Evolutionary conservation across 1,140 invertebrate species (phyloP).

Genomic region (Hesperophylax magnus): DNA sequence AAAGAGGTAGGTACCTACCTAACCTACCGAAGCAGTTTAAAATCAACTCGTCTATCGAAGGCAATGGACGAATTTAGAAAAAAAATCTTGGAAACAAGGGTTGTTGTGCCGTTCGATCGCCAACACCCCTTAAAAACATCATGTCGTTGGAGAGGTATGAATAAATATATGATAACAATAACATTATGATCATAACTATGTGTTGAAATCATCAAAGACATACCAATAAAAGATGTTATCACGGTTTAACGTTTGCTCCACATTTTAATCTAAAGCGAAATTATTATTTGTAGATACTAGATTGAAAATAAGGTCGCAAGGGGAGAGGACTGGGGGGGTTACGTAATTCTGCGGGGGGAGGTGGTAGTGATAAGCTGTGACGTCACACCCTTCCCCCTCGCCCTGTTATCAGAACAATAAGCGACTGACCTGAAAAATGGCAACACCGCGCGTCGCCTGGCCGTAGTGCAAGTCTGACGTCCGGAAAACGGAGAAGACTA

Average conservation of each 20-base stretch:
- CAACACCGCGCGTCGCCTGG: slow-evolving; percentile 22
- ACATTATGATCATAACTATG: too few species aligned
- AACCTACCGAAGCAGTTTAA: too few species aligned
- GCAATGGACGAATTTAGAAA: too few species aligned
- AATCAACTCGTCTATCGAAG: too few species aligned
- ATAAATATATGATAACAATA: too few species aligned
- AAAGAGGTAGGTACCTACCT: too few species aligned
- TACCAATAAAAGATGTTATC: too few species aligned
- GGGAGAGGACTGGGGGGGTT: slow-evolving; percentile 12
- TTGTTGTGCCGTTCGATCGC: too few species aligned
- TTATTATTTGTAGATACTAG: background rate
- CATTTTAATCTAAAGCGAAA: slow-evolving; percentile 10
- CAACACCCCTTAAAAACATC: too few species aligned
- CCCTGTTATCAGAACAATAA: slow-evolving; percentile 32
- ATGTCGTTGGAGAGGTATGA: too few species aligned
- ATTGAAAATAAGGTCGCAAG: slow-evolving; percentile 26
- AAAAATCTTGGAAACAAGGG: too few species aligned
- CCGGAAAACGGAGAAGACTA: background rate
- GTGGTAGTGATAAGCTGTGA: slow-evolving; percentile 38
- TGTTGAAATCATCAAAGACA: too few species aligned
- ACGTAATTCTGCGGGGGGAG: slow-evolving; percentile 17
- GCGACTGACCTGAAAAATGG: slow-evolving; percentile 41
- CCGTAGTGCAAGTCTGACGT: background rate
- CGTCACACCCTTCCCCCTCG: slow-evolving; percentile 27
- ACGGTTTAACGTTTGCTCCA: slow-evolving; percentile 6